Conservation (phyloP, 2,888 invertebrate genomes). For the Nomada fucata region DNA sequence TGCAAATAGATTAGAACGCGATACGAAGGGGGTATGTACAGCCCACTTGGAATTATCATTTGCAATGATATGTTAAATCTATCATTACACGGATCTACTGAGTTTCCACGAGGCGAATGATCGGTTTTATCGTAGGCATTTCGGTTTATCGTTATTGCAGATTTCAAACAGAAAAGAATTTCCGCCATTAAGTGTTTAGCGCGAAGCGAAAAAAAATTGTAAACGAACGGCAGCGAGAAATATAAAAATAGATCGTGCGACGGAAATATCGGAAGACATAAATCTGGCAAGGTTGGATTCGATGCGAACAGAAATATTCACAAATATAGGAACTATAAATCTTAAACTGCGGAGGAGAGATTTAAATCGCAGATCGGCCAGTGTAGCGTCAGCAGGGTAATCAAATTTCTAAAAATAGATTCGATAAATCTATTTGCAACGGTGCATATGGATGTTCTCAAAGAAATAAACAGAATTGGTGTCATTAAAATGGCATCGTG, state of each 20-base stretch:
- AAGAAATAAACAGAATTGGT: background rate
- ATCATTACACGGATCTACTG: no score
- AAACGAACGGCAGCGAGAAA: background rate
- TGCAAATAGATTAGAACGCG: slow-evolving; percentile 5
- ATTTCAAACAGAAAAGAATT: no score
- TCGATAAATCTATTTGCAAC: background rate
- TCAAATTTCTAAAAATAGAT: background rate
- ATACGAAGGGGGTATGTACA: background rate
- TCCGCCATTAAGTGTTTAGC: no score
- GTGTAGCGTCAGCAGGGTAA: background rate
- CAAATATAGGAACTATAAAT: slow-evolving; percentile 1
- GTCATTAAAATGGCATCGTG: background rate
- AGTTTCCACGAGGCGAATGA: no score
- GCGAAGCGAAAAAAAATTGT: no score
- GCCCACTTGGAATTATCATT: no score
- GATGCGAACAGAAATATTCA: background rate
- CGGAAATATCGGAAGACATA: background rate
- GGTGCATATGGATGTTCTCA: background rate
- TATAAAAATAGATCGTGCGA: background rate
- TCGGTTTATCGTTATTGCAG: no score
- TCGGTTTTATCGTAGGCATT: no score
- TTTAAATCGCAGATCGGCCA: background rate
- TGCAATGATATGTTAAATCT: no score
- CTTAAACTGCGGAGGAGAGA: background rate
- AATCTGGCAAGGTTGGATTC: background rate